These are phyloP conservation scores for Callipepla californica DNA, from an alignment of 2,113 vertebrate genomes.

Conservation along the genomic window DNA sequence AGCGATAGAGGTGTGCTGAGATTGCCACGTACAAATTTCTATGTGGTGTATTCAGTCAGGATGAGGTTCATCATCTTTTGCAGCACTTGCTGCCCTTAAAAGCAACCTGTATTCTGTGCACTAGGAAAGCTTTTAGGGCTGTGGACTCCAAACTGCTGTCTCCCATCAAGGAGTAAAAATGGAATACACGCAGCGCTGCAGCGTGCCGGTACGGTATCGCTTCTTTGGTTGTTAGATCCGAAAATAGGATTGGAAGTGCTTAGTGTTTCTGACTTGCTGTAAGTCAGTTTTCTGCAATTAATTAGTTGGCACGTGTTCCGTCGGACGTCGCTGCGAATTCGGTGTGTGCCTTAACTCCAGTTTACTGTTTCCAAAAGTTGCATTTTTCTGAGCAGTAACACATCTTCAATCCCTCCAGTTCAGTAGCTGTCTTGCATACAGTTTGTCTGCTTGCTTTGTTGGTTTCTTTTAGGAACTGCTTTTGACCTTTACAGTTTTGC, in stretches of 20 bases:
- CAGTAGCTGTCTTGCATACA: neutral
- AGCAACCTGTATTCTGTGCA: neutral
- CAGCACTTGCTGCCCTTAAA: accelerated
- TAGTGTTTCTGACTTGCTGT: neutral
- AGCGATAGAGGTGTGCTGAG: neutral
- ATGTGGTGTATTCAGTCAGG: neutral
- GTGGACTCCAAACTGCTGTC: neutral
- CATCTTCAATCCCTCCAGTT: neutral
- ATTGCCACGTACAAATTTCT: neutral
- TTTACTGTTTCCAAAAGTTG: neutral
- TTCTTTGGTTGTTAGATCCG: neutral
- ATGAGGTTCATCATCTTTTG: neutral
- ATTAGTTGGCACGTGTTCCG: neutral
- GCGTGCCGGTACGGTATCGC: accelerated
- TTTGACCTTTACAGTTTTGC: neutral
- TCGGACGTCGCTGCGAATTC: neutral
- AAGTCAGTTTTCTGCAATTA: neutral
- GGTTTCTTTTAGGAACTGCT: neutral
- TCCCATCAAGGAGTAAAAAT: neutral
- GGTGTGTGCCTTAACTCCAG: neutral
- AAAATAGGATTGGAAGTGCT: neutral
- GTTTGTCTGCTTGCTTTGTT: neutral
- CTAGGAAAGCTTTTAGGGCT: neutral
- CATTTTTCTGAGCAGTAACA: accelerated
- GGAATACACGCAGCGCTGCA: neutral